Base-by-base conservation (phyloP, 2,888 invertebrate genomes). In the Cataglyphis livida region DNA sequence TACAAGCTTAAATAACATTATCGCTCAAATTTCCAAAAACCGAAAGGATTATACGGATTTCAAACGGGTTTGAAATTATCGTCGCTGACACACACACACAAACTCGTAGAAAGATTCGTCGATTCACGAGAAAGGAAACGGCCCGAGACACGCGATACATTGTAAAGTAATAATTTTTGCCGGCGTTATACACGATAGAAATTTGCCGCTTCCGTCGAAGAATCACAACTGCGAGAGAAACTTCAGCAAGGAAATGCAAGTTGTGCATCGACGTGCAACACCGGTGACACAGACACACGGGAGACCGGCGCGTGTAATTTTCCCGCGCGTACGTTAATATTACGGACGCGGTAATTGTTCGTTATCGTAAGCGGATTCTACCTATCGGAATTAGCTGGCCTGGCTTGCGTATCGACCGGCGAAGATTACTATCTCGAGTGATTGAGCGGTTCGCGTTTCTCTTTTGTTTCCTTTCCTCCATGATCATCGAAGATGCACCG, bases 311-410 rank as follows among this genome's bases (percentile, higher is more conserved):
- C 73, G 81, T 81, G 84, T 84, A 88, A 89, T 89, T 89, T 89
- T 89, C 82, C 88, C 85, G 88, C 85, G 88, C 83, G 84, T 81
- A 83, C 73, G 83, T 88, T 87, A 87, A 84, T 84, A 88, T 89
- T 87, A 88, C 84, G 76, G 83, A 83, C 81, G 70, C 65, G 81
- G 86, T 89, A 90, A 90, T 90, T 89, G 83, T 84, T 87, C 79
- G 88, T 86, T 90, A 87, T 88, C 89, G 90, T 90, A 90, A 90
- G 84, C 84, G 89, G 88, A 90, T 88, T 85, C 84, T 85, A 84
- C 82, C 81, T 51, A 51, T 51, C 86, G 83, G 65, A 66, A 51
- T 65, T 64, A 75, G 70, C 65, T 83, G 75, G 78, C 3, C 59
- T 59, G 57, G 81, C 76, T 82, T 82, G 83, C 70, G 87, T 90